Evolutionary conservation across 1,140 invertebrate species (phyloP).

Genomic region (Chrysoperla carnea): DNA sequence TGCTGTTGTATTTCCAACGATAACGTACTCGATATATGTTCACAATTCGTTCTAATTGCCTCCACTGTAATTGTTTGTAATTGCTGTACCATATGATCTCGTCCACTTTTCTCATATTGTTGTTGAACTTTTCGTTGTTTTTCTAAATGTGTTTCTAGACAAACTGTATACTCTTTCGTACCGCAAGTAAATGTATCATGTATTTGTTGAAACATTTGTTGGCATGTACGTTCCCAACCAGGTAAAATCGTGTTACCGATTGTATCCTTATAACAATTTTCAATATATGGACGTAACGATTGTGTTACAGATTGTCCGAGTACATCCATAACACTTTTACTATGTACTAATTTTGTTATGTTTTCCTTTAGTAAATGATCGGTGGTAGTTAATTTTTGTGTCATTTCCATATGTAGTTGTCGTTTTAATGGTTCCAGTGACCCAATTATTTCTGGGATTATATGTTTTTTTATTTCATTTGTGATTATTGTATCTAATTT

Average conservation of each 20-base stretch:
- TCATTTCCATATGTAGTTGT: slow-evolving; percentile 48
- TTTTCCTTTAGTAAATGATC: slow-evolving; percentile 62
- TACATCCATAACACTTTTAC: slow-evolving; percentile 54
- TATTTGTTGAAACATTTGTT: slow-evolving; percentile 72
- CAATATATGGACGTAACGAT: slow-evolving; percentile 43
- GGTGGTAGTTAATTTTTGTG: slow-evolving; percentile 45
- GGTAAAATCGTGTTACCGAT: slow-evolving; percentile 60
- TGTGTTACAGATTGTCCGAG: slow-evolving; percentile 46
- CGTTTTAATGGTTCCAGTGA: slow-evolving; percentile 45
- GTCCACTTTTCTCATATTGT: slow-evolving; percentile 9
- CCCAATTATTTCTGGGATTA: slow-evolving; percentile 31
- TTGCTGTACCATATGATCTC: slow-evolving; percentile 17
- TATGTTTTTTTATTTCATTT: slow-evolving; percentile 24
- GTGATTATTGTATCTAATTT: slow-evolving; percentile 23
- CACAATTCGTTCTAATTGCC: slow-evolving; percentile 15
- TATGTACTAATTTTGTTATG: slow-evolving; percentile 56
- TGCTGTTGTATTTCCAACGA: slow-evolving; percentile 18
- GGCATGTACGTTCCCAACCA: slow-evolving; percentile 65
- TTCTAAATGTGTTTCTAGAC: slow-evolving; percentile 20
- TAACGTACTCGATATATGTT: slow-evolving; percentile 14
- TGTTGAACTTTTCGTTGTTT: slow-evolving; percentile 17
- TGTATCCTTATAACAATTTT: slow-evolving; percentile 52
- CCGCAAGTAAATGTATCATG: slow-evolving; percentile 72
- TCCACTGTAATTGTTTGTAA: slow-evolving; percentile 18
- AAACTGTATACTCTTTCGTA: slow-evolving; percentile 51